Evolutionary conservation across 2,888 invertebrate species (phyloP), one percentile per base, ranked within the genome.

Genomic region (Apamea anceps): DNA sequence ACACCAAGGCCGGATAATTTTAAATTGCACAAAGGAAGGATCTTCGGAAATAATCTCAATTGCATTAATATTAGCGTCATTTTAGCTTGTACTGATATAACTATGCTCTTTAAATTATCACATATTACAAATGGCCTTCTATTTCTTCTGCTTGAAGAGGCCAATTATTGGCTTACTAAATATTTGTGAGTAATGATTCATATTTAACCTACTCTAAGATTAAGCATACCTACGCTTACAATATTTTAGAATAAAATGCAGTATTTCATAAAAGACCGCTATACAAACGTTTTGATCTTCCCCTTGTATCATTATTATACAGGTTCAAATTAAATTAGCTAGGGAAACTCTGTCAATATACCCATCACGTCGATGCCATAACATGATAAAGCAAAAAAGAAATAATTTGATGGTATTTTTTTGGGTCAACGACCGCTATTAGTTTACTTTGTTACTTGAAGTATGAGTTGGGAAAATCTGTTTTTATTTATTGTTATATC

Each of bases 31-130:
- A 68, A 67, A 79, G 68, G 66, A 57, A 79, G 71, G 63, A 57
- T 68, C 75, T 80, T 60, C 68, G 66, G 75, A 82, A 87, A 87
- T 86, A 88, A 88, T 88, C 88, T 88, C 88, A 86, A 81, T 66
- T 54, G 45, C 45, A 66, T 62, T 77, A 57, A 54, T 70, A 85
- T 74, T 87, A 88, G 89, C 89, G 42, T 88, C 89, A 62, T 82
- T 63, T 79, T 73, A 80, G 88, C 88, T 88, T 83, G 81, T 80
- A 83, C 85, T 84, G 66, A 60, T 77, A 77, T 37, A 72, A 48
- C 75, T 79, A 86, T 76, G 72, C 48, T 45, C 88, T 90, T 91
- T 88, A 84, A 88, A 87, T 90, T 92, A 92, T 92, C 91, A 92
- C 92, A 92, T 87, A 89, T 79, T 87, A 80, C 72, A 88, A 91